Base-by-base conservation (phyloP, 1,140 invertebrate species). In the Lepidurus arcticus region DNA sequence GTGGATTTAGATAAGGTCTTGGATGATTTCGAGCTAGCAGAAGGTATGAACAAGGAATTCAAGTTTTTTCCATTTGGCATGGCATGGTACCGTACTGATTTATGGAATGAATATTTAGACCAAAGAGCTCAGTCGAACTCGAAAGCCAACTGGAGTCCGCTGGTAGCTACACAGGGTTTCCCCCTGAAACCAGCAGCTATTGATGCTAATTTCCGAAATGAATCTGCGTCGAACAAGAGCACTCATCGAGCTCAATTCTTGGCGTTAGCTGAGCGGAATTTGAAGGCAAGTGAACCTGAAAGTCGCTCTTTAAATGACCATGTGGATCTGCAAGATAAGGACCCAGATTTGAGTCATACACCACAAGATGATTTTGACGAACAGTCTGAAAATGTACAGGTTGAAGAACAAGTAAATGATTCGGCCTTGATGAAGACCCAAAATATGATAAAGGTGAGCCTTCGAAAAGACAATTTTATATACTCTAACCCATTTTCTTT, bases 1-100 rank as follows among this genome's bases (percentile, higher is more conserved):
- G 90, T 95, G 79, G 93, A 95, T 87, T 88, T 95, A 81, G 93
- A 95, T 85, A 93, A 93, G 87, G 92, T 94, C 81, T 86, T 95
- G 75, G 93, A 95, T 85, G 93, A 94, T 83, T 92, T 95, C 85
- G 93, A 95, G 85, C 89, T 91, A 83, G 90, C 90, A 84, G 89
- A 92, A 88, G 89, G 89, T 90, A 83, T 83, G 80, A 79, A 26
- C 26, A 26, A 34, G 34, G 34, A 34, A 34, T 3, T 34, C 34
- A 34, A 34, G 34, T 34, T 34, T 34, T 34, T 34, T 34, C 4
- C 34, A 4, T 34, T 34, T 34, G 4, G 34, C 3, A 34, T 34
- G 4, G 34, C 3, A 34, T 3, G 34, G 34, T 4, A 34, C 34
- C 34, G 2, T 34, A 34, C 34, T 34, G 34, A 34, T 34, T 34